Conservation (phyloP, 2,888 invertebrate species). For the Eupithecia abbreviata region DNA sequence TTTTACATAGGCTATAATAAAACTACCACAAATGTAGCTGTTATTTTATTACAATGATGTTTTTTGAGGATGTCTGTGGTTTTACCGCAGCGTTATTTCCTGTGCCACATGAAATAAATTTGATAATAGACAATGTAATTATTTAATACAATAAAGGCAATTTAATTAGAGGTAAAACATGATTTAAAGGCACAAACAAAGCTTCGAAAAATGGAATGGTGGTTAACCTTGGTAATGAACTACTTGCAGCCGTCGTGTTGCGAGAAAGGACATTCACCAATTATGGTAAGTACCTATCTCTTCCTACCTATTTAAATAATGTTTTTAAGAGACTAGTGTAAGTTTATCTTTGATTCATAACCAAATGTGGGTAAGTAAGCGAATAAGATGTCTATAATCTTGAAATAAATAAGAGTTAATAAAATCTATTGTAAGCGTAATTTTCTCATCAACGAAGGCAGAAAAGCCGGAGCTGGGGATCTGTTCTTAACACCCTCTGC, state of each 20-base stretch:
- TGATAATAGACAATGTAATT: background rate
- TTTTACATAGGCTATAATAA: background rate
- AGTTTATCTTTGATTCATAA: conserved; percentile 9
- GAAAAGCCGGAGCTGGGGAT: conserved; percentile 68
- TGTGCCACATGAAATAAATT: background rate
- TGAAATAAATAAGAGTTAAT: background rate
- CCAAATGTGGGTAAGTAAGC: background rate
- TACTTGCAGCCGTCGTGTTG: background rate
- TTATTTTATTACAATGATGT: background rate
- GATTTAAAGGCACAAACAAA: background rate
- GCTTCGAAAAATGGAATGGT: background rate
- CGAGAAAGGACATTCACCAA: background rate
- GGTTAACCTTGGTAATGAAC: background rate
- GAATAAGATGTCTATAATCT: background rate
- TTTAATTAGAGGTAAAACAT: background rate
- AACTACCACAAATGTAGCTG: background rate
- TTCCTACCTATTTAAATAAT: background rate
- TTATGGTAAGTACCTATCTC: background rate
- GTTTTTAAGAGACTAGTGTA: background rate
- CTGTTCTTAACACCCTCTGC: conserved; percentile 70
- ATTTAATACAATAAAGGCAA: background rate
- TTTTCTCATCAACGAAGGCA: conserved; percentile 72
- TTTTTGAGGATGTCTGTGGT: background rate
- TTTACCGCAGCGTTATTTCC: background rate
- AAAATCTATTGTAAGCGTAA: conserved; percentile 63